Base-by-base conservation (phyloP, 2,113 vertebrate genomes). In the Nyctereutes procyonoides region DNA sequence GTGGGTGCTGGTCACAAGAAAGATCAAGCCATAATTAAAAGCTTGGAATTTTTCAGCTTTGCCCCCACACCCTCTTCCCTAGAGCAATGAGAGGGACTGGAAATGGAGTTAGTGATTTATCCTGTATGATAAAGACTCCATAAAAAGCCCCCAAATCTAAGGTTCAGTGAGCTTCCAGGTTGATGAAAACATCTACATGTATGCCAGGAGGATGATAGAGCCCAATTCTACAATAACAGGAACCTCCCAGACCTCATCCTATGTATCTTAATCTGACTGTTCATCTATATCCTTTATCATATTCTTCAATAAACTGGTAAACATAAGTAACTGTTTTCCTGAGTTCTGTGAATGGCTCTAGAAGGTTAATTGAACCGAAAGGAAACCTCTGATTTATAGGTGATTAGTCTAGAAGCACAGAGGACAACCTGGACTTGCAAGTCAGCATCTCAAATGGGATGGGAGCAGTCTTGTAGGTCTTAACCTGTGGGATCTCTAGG, bases 21-120 rank as follows among this genome's bases (percentile, higher is more conserved):
- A 90, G 30, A 48, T 11, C 10, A 83, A 74, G n/a, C 58, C 69
- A 76, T 56, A 83, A 76, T 90, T 35, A 76, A 51, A 76, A 85
- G 30, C 22, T 76, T 51, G 53, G n/a, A 90, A 95, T 76, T 90
- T 90, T 84, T 95, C 87, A 90, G 60, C 38, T 51, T 48, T 77
- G 43, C 15, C 43, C 38, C 67, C 3, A 9, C 28, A 43, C 22
- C 24, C 28, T 51, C 56, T 83, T 56, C 56, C 55, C 81, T n/a
- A 84, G 48, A 65, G 22, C n/a, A 13, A 35, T 20, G 28, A 67
- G 12, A 65, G 58, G 60, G 15, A 22, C 53, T 48, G 30, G 69
- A 95, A 95, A 84, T 58, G 19, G 43, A 94, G 5, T 22, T 81
- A 84, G 77, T 58, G 35, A 67, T 32, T 77, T 35, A 67, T 58